phyloP scores from a whole-genome alignment of 2,797 vertebrate genomes.

The Sebastes glaucus region DNA sequence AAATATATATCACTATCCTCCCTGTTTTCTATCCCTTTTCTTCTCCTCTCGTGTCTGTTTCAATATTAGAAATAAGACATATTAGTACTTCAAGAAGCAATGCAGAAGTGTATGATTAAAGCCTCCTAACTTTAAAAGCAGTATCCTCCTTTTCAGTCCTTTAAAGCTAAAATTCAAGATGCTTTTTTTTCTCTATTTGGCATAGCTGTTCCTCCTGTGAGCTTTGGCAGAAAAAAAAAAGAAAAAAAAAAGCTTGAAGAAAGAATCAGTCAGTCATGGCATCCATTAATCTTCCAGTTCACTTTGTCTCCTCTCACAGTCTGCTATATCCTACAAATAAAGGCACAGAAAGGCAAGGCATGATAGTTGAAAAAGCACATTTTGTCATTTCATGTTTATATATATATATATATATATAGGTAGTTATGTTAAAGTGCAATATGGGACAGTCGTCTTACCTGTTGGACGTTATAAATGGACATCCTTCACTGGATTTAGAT shows the following conservation, averaged over 20 bases:
- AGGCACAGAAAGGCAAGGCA: background rate
- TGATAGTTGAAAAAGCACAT: background rate
- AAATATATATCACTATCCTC: constrained; percentile 2
- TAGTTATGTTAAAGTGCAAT: background rate
- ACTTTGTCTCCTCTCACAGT: background rate
- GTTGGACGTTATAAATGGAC: background rate
- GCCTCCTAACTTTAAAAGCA: constrained; percentile 7
- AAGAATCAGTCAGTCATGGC: constrained; percentile 40
- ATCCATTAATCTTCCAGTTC: constrained; percentile 13
- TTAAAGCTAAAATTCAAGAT: background rate
- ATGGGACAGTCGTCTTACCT: constrained; percentile 1
- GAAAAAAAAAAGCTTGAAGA: constrained; percentile 29
- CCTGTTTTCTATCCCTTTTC: background rate
- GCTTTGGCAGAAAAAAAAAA: constrained; percentile 9
- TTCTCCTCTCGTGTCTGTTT: background rate
- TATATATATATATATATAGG: background rate
- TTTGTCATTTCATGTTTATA: background rate
- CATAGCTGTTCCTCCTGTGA: background rate
- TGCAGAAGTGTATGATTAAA: constrained; percentile 15
- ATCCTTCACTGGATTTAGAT: constrained; percentile 42
- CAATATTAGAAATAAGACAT: background rate
- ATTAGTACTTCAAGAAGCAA: background rate
- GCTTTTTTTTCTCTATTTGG: background rate
- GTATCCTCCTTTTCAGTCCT: constrained; percentile 3
- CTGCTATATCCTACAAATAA: constrained; percentile 9